A percentile compares a stretch with the other conserved stretches of the same genome.
phyloP scores from a whole-genome alignment of 35 echinoderm and acorn worm genomes.

The Apostichopus japonicus region DNA sequence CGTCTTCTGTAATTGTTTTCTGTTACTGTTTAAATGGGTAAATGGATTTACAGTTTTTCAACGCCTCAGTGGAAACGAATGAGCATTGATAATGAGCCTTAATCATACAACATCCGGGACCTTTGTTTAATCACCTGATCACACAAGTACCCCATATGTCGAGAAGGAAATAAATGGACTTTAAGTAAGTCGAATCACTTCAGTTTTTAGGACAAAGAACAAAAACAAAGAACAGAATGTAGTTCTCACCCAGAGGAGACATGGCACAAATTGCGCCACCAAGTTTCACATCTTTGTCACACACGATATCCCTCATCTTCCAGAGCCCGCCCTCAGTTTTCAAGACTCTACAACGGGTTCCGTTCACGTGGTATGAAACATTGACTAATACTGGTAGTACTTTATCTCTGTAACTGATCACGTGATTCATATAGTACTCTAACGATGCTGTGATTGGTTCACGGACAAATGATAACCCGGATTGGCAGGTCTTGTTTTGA shows the following conservation, averaged over 20 bases:
- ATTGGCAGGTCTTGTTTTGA: constrained; percentile 43
- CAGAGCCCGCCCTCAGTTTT: constrained; percentile 8
- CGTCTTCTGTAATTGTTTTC: no score
- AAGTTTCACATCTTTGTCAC: constrained; percentile 19
- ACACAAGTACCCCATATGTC: no score
- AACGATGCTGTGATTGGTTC: not conserved
- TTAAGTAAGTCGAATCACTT: no score
- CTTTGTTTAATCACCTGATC: no score
- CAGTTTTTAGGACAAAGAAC: no score
- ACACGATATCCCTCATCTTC: constrained; percentile 27
- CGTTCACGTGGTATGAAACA: not conserved
- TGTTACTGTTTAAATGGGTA: no score
- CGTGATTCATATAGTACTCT: constrained; percentile 36
- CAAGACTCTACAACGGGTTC: constrained; percentile 31
- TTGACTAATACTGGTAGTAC: constrained; percentile 22
- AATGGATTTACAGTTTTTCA: no score
- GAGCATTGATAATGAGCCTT: no score
- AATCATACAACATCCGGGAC: no score
- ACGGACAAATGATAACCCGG: constrained; percentile 18
- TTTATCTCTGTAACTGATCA: not conserved
- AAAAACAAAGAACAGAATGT: no score
- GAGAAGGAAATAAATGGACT: no score
- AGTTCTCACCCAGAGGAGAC: constrained; percentile 50
- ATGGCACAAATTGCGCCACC: constrained; percentile 69
- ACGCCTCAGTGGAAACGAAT: no score